Base-by-base conservation (phyloP, 2,888 invertebrate species). In the Cantharis nigra region DNA sequence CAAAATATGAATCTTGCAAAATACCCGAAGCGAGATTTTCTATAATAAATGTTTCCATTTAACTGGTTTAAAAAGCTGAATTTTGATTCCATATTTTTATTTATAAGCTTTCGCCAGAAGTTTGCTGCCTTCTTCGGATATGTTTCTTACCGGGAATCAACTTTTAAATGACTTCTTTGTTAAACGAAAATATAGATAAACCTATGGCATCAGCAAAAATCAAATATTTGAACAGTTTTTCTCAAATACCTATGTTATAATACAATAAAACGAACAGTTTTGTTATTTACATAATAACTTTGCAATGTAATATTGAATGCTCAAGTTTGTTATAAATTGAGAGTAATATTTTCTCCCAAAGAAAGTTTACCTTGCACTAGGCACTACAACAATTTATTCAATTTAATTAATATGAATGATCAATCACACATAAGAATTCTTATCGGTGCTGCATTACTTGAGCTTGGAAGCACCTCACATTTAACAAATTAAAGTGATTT, bases 401-500 rank as follows among this genome's bases (percentile, higher is more conserved):
- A 49, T 49, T 49, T 49, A 49, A 49, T 49, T 49, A 49, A 49
- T 49, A 49, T 49, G 49, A 49, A 49, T 49, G 49, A 49, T 49
- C 49, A 49, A 49, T 49, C 49, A 49, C 49, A 49, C 49, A 49
- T 49, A 49, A 49, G 49, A 49, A 49, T 49, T 49, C 49, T 49
- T 49, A 49, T 49, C 49, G 49, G n/a, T 49, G 49, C 49, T 7
- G n/a, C 4, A n/a, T 49, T 49, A 49, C 49, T 49, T 49, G 49
- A 49, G n/a, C n/a, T 49, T 49, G 49, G 49, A 49, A 49, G 49
- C n/a, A 49, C 49, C 49, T 49, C 49, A 49, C 49, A 49, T 79
- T 63, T n/a, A 64, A 64, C 49, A 70, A 71, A 75, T 74, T 70
- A 75, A 64, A 70, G 63, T 28, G 70, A 70, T 75, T 71, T 75